Evolutionary conservation across 2,113 vertebrate genomes (phyloP).

Genomic region (Ardeotis arabs): DNA sequence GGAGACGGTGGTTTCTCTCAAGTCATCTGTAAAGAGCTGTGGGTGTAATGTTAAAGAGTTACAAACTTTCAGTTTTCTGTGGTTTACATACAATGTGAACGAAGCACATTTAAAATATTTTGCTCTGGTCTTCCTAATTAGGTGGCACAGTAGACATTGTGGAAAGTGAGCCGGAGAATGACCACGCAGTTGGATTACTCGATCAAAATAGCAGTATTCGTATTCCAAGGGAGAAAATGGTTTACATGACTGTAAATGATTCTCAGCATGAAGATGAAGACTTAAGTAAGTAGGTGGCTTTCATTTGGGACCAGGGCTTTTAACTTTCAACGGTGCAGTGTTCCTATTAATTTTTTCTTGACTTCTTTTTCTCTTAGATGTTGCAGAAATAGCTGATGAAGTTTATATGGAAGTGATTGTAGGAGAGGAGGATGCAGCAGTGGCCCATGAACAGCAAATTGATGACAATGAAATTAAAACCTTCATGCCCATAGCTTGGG

Average conservation of each 20-base stretch:
- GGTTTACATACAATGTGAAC: neutral
- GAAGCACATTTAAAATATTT: conserved; percentile 15
- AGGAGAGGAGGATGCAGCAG: conserved; percentile 87
- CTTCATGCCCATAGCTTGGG: conserved; percentile 93
- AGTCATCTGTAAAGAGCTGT: neutral
- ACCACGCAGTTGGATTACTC: conserved; percentile 83
- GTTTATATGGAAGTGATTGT: conserved; percentile 97
- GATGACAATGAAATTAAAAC: conserved; percentile 89
- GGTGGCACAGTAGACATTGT: conserved; percentile 94
- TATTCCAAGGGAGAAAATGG: conserved; percentile 93
- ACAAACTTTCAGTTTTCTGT: neutral
- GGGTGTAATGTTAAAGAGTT: neutral
- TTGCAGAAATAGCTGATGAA: conserved; percentile 90
- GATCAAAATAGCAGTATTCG: conserved; percentile 86
- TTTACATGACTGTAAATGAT: conserved; percentile 97
- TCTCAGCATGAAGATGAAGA: conserved; percentile 91
- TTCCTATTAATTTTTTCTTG: conserved; percentile 6
- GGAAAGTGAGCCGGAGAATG: conserved; percentile 90
- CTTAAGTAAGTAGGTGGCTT: conserved; percentile 85
- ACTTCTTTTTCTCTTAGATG: conserved; percentile 80
- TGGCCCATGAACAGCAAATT: conserved; percentile 84
- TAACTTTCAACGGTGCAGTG: conserved; percentile 19
- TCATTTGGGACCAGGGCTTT: conserved; percentile 68
- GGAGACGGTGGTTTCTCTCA: neutral
- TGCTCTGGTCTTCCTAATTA: conserved; percentile 65